Evolutionary conservation across 2,888 invertebrate genomes (phyloP), one percentile per base, ranked within the genome.

Genomic region (Synergus gifuensis): DNA sequence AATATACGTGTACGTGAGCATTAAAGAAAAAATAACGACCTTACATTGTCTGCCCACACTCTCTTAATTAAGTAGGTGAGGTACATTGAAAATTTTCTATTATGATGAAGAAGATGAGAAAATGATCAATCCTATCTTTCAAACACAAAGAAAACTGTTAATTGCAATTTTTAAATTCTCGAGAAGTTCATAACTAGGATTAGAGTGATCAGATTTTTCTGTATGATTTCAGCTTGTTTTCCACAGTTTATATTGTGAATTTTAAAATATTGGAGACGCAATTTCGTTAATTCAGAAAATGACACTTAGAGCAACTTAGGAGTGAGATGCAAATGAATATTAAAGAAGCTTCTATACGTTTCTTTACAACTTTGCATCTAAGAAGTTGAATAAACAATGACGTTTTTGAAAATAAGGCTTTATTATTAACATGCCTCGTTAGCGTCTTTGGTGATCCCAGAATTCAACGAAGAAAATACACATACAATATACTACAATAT

Each of bases 211-310:
- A 36, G 36, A 36, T 36, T 36, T 36, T 36, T 36, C 36, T 36
- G 5, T 4, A 36, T 7, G 36, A 36, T 36, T 36, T 36, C 5
- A 36, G 36, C 36, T 36, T 36, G 7, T 36, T 36, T 36, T 36
- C 36, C 36, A 36, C 36, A 36, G 36, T 36, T 36, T n/a, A 7
- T 14, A 49, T 49, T 49, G 3, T 5, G 49, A 49, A 49, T 49
- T 16, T 16, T 49, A 49, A 49, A n/a, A 49, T 2, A 9, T n/a
- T 18, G 7, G n/a, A 9, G 5, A n/a, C 9, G 54, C 9, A 54
- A 54, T 69, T 46, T 46, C 28, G 46, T 49, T 69, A 69, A 46
- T 69, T 69, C 46, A 22, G 49, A 69, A 69, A 69, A 69, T 49
- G 69, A 28, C 49, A 69, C 69, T 49, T 69, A 49, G 28, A 49